Percentiles rank a stretch among this genome's conserved stretches.
phyloP scores from a whole-genome alignment of 2,113 vertebrate species.

The Eleginops maclovinus region DNA sequence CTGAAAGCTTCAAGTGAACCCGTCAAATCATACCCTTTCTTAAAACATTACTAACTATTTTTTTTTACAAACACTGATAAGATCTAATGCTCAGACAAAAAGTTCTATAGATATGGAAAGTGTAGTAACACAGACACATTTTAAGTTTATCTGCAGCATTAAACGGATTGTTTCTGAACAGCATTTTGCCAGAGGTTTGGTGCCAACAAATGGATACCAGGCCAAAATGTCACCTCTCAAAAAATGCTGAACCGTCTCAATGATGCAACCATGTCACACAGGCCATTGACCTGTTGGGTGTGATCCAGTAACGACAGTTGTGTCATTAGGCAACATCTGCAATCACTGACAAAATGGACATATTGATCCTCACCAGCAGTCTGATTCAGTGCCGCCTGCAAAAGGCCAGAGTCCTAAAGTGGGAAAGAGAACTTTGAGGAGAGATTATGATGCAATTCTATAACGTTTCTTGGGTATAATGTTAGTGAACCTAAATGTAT shows the following conservation, averaged over 20 bases:
- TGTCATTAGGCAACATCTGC: constrained; percentile 61
- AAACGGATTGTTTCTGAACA: constrained; percentile 7
- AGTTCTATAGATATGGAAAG: neutral
- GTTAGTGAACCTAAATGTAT: constrained; percentile 15
- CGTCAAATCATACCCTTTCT: neutral
- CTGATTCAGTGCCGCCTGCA: constrained; percentile 30
- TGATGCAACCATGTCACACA: constrained; percentile 58
- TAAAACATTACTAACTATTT: constrained; percentile 15
- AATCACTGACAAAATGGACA: constrained; percentile 55
- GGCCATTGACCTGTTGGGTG: constrained; percentile 69
- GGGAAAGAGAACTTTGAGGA: constrained; percentile 7
- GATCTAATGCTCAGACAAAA: neutral
- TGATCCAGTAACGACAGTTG: constrained; percentile 43
- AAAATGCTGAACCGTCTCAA: constrained; percentile 49
- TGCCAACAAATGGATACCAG: constrained; percentile 30
- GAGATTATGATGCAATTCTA: neutral
- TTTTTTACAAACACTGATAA: constrained; percentile 11
- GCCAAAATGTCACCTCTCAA: constrained; percentile 18
- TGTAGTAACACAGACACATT: constrained; percentile 9
- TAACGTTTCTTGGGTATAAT: constrained; percentile 1
- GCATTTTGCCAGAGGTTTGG: neutral
- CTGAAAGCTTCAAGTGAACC: constrained; percentile 57
- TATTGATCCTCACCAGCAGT: constrained; percentile 56
- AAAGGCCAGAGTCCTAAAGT: constrained; percentile 22
- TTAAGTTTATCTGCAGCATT: constrained; percentile 15